Conservation (phyloP, 1,140 invertebrate species). For the Drosophila gunungcola region DNA sequence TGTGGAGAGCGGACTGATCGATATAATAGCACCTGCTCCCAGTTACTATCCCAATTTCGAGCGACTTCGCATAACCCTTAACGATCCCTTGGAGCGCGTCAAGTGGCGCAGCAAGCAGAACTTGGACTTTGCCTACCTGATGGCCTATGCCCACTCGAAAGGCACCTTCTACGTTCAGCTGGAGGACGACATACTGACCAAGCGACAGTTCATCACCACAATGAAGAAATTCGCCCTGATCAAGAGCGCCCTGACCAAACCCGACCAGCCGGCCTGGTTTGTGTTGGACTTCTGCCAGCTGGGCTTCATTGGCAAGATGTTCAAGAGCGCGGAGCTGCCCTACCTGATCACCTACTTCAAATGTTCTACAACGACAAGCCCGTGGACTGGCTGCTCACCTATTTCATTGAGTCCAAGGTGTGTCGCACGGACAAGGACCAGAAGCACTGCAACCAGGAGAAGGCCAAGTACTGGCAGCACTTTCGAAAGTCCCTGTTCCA, state of each 20-base stretch:
- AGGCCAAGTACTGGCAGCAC: constrained; percentile 92
- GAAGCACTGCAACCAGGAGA: constrained; percentile 94
- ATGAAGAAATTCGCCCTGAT: constrained; percentile 96
- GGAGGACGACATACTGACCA: constrained; percentile 98
- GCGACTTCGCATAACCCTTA: constrained; percentile 91
- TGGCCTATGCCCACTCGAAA: constrained; percentile 95
- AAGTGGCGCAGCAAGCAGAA: constrained; percentile 99
- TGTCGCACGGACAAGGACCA: constrained; percentile 95
- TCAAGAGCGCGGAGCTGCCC: constrained; percentile 94
- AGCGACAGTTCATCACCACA: constrained; percentile 91
- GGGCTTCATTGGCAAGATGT: constrained; percentile 97
- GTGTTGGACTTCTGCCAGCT: constrained; percentile 97
- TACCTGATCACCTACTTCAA: constrained; percentile 95
- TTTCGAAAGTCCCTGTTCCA: constrained; percentile 98
- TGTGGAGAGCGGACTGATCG: constrained; percentile 92
- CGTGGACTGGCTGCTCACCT: constrained; percentile 97
- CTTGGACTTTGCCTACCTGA: constrained; percentile 97
- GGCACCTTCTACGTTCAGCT: constrained; percentile 94
- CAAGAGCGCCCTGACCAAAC: constrained; percentile 88
- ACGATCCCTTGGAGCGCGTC: constrained; percentile 94
- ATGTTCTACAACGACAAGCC: constrained; percentile 96
- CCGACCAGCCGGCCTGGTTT: constrained; percentile 91
- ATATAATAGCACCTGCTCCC: constrained; percentile 93
- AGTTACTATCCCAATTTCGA: constrained; percentile 96
- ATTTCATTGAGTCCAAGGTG: constrained; percentile 95